Conservation (phyloP, 2,888 invertebrate species). For the Napeogenes inachia region DNA sequence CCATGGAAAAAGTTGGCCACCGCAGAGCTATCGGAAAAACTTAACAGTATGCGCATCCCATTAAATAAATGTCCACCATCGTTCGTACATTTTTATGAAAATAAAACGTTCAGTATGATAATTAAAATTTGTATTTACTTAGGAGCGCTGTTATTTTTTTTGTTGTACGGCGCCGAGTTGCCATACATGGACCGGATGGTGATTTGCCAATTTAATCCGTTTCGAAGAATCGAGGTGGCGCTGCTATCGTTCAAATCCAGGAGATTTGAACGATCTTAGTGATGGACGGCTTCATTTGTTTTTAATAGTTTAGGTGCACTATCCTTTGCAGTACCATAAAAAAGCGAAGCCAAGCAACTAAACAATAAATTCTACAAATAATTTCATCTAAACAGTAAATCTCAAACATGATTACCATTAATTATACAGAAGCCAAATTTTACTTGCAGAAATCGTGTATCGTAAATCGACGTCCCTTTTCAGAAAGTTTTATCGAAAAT, state of each 20-base stretch:
- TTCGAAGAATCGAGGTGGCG: constrained; percentile 60
- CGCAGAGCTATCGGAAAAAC: constrained; percentile 65
- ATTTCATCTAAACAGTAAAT: constrained; percentile 29
- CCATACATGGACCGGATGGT: constrained; percentile 63
- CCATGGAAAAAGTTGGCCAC: constrained; percentile 71
- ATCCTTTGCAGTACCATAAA: neutral
- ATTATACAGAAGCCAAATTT: constrained; percentile 36
- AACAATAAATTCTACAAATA: constrained; percentile 15
- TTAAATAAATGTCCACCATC: constrained; percentile 58
- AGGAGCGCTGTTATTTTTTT: constrained; percentile 54
- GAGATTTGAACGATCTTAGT: too few relatives aligned
- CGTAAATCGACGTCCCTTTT: constrained; percentile 53
- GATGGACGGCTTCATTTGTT: constrained; percentile 45
- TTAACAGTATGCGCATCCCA: constrained; percentile 69
- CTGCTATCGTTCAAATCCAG: constrained; percentile 31
- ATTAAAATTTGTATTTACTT: constrained; percentile 75
- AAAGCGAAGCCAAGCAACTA: neutral
- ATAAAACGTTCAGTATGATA: constrained; percentile 70
- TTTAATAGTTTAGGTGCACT: constrained; percentile 19
- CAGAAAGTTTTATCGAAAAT: constrained; percentile 58
- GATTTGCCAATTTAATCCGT: constrained; percentile 67
- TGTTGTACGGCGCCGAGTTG: constrained; percentile 55
- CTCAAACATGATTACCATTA: constrained; percentile 30
- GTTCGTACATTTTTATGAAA: constrained; percentile 53
- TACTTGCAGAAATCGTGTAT: constrained; percentile 43